Evolutionary conservation across 64 coral and sea anemone genomes (phyloP).

Genomic region (Hydrozoanthus tunicans): DNA sequence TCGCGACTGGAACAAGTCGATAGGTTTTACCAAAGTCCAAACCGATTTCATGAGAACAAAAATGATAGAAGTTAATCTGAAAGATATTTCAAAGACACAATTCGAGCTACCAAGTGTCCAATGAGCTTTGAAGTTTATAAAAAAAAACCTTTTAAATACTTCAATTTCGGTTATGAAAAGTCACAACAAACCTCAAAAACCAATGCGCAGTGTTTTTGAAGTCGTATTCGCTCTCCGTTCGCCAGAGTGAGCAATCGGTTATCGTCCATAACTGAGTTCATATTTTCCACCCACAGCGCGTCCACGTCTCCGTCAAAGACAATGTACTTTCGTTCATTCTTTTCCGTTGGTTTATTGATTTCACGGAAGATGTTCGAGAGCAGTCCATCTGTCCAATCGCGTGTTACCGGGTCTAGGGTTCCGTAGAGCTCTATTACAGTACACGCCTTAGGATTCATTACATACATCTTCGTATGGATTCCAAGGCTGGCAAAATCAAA

Average conservation of each 20-base stretch:
- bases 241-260: conserved; percentile 92
- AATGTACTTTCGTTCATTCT: conserved; percentile 98
- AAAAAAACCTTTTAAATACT: not conserved
- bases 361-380: conserved; percentile 98
- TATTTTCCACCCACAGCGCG: conserved; percentile 98
- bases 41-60: no score
- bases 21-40: no score
- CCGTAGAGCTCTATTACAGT: conserved; percentile 96
- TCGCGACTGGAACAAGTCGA: no score
- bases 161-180: not conserved
- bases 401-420: conserved; percentile 92
- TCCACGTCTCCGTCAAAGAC: conserved; percentile 99
- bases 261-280: conserved; percentile 99
- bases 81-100: no score
- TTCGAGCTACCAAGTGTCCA: no score
- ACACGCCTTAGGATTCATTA: conserved; percentile 96
- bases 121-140: not conserved
- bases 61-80: no score
- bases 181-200: conserved; percentile 89
- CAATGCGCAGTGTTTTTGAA: conserved; percentile 97
- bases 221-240: conserved; percentile 95
- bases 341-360: conserved; percentile 98
- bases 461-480: conserved; percentile 87
- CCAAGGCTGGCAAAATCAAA: conserved; percentile 66
- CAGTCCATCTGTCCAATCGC: conserved; percentile 97